Base-by-base conservation (phyloP, 2,113 vertebrate genomes). In the Illadopsis cleaveri region DNA sequence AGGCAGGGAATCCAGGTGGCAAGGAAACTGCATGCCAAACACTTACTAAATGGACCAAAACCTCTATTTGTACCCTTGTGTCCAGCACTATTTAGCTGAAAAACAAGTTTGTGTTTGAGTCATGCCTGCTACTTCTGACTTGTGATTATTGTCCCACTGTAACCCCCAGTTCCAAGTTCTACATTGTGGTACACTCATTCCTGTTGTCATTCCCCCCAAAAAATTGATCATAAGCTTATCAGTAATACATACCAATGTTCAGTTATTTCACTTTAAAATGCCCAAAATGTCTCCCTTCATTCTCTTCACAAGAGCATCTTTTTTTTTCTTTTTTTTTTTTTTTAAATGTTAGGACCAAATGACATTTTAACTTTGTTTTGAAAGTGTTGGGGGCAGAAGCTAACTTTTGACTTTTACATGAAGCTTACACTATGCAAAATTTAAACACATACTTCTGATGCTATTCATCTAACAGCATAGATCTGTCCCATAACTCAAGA, bases 181-280 rank as follows among this genome's bases (percentile, higher is more conserved):
- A 53, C 35, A 33, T 10, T 38, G 21, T 1, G 0, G 0, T 22
- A 31, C 5, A 3, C 20, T 48, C n/a, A 56, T 22, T 60, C 45
- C 42, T 48, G 2, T 45, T 77, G 21, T 48, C 23, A 35, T 45
- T 61, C 10, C 25, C 10, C n/a, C 16, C 27, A 7, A 4, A 70
- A 27, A 89, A 54, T 1, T 9, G 10, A 75, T 50, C 25, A 14
- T 7, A 9, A 86, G 5, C 31, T 75, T 50, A 66, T 58, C n/a
- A 75, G n/a, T 23, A 90, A 66, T 3, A 3, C 38, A 77, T 15
- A 77, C 2, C 15, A 51, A 30, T 25, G 11, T 7, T 7, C 2
- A 28, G 12, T 15, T 64, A 62, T 66, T 77, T 61, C 42, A 53
- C 17, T 61, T 80, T 2, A 82, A 82, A 83, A 77, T 30, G 11